These are phyloP conservation scores for Muntiacus reevesi DNA, from an alignment of 2,113 vertebrate genomes.

Conservation along the genomic window DNA sequence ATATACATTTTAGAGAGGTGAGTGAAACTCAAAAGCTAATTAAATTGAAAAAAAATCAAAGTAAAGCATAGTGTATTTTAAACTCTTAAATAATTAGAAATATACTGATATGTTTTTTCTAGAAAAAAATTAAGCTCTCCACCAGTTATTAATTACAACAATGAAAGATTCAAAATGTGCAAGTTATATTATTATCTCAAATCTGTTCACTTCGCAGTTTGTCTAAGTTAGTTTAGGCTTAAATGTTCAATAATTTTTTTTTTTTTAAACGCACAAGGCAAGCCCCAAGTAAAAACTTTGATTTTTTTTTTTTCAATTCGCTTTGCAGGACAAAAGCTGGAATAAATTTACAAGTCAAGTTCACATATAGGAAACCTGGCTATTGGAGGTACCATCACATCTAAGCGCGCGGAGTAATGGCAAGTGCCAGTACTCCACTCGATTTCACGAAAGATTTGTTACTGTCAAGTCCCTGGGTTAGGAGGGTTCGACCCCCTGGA, in stretches of 20 bases:
- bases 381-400: neutral
- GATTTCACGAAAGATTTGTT: neutral
- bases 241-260: neutral
- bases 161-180: neutral
- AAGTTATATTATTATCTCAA: neutral
- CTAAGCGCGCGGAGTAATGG: neutral
- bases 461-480: neutral
- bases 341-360: neutral
- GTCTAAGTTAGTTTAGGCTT: neutral
- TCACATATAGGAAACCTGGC: neutral
- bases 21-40: neutral
- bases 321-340: neutral
- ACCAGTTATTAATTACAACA: neutral
- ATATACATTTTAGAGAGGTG: neutral
- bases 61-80: neutral
- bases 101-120: neutral
- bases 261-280: neutral
- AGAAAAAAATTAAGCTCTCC: neutral
- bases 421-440: neutral
- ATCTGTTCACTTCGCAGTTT: neutral
- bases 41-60: neutral
- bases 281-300: neutral
- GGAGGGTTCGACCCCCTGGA: neutral
- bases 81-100: neutral
- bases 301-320: neutral